These are phyloP conservation scores for Remorina albescens DNA, from an alignment of 2,797 vertebrate genomes.

Conservation along the genomic window DNA sequence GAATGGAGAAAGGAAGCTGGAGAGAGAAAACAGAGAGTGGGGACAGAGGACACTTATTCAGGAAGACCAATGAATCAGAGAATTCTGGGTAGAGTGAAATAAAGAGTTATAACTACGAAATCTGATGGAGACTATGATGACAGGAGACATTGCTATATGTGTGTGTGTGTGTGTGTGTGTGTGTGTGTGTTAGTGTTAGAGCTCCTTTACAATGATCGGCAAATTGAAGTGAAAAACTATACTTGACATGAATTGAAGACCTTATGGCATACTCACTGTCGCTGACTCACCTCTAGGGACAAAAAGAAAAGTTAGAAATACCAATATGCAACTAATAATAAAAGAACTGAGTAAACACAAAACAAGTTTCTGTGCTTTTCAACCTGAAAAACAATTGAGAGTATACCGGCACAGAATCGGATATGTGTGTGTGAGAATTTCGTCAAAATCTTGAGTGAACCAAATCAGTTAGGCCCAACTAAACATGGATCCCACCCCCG, in stretches of 20 bases:
- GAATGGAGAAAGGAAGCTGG: slow-evolving; percentile 16
- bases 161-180: not conserved
- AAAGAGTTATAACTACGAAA: slow-evolving; percentile 27
- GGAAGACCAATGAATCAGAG: not conserved
- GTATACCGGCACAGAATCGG: too few relatives aligned
- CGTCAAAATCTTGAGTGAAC: too few relatives aligned
- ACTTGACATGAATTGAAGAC: not conserved
- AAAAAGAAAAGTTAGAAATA: too few relatives aligned
- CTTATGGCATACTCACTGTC: not conserved
- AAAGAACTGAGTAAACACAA: too few relatives aligned
- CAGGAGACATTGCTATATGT: not conserved
- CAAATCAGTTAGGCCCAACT: not conserved
- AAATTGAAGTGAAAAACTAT: not conserved
- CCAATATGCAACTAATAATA: too few relatives aligned
- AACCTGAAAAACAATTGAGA: too few relatives aligned
- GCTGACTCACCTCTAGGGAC: not conserved
- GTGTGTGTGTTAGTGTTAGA: too few relatives aligned
- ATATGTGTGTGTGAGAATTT: too few relatives aligned
- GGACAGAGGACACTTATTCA: slow-evolving; percentile 5
- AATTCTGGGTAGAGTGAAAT: not conserved
- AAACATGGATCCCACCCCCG: too few relatives aligned
- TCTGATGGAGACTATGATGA: slow-evolving; percentile 7
- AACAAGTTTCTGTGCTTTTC: too few relatives aligned
- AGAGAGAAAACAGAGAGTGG: slow-evolving; percentile 3
- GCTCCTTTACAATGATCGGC: too few relatives aligned